Base-by-base conservation (phyloP, 2,888 invertebrate species). In the Ophion ventricosus region DNA sequence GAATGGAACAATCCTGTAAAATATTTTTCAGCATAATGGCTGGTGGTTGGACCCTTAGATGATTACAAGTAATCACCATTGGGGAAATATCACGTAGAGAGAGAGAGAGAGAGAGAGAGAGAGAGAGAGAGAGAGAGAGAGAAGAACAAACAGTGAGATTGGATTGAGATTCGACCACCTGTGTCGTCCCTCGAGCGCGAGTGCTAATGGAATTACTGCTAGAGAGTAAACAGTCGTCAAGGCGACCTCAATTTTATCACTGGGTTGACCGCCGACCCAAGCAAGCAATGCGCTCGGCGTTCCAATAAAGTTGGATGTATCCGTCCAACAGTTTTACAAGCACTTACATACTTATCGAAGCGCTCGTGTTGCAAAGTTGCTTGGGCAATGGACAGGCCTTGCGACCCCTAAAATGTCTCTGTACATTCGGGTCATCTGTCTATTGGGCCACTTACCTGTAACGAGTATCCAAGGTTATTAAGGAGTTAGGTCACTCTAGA, bases 1-100 rank as follows among this genome's bases (percentile, higher is more conserved):
- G 63, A 66, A 29, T 61, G 54, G 25, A 20, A 75, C 74, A 40
- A 56, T 49, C 11, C 59, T 54, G 70, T 26, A 59, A 23, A 67
- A 49, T 49, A 67, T 56, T 64, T 26, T 76, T 76, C 23, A 49
- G 56, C n/a, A 56, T 10, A 64, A 26, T n/a, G 43, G 10, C 35
- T 23, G 35, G 35, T 14, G 20, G 43, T 67, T 29, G 49, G 25
- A 43, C 57, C 17, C 40, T 17, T 8, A 4, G 8, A 67, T 67
- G 17, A n/a, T 72, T 57, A 17, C 14, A 25, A 40, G 40, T 35
- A 25, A 23, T 10, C 14, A 20, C 26, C 11, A 14, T 23, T n/a
- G 3, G 17, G 49, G 4, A 72, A 20, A 57, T 35, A 35, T 72
- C 25, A 35, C 4, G 17, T 49, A 4, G 49, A 49, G 4, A 49